Conservation (phyloP, 35 echinoderm and acorn worm species). For the Nesometra sesokonis region DNA sequence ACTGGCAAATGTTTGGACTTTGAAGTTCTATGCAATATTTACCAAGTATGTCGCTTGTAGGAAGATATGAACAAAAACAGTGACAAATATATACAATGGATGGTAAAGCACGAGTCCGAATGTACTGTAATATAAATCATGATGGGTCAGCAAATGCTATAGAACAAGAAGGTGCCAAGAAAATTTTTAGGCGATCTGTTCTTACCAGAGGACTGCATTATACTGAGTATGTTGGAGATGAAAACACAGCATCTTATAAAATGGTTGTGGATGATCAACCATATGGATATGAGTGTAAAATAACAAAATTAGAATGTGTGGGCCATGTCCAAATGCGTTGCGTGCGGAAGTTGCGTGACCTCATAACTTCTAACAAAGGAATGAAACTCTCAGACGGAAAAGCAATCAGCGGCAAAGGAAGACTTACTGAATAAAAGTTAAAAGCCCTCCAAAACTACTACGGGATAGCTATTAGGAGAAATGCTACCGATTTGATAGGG, state of each 20-base stretch:
- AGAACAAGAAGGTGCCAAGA: conserved; percentile 12
- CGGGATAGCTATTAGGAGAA: too few species aligned
- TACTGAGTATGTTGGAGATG: conserved; percentile 22
- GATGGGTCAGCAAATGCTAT: conserved; percentile 31
- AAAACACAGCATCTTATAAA: conserved; percentile 22
- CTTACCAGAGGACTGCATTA: conserved; percentile 1
- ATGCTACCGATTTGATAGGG: too few species aligned
- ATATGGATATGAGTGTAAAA: conserved; percentile 15
- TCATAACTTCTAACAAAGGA: too few species aligned
- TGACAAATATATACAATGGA: background rate
- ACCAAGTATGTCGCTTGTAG: background rate
- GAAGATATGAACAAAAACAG: background rate
- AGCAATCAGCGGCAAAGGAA: too few species aligned
- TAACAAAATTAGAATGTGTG: conserved; percentile 11
- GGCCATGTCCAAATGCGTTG: conserved; percentile 22
- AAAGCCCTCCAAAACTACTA: too few species aligned
- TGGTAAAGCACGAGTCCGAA: background rate
- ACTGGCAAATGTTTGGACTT: background rate
- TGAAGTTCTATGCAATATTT: background rate
- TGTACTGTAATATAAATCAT: conserved; percentile 26
- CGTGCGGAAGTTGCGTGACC: too few species aligned
- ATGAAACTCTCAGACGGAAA: too few species aligned
- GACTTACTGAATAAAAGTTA: too few species aligned
- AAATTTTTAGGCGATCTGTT: conserved; percentile 21
- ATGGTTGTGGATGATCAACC: conserved; percentile 4